Conservation (phyloP, 2,888 invertebrate species). For the Apotomis betuletana region DNA sequence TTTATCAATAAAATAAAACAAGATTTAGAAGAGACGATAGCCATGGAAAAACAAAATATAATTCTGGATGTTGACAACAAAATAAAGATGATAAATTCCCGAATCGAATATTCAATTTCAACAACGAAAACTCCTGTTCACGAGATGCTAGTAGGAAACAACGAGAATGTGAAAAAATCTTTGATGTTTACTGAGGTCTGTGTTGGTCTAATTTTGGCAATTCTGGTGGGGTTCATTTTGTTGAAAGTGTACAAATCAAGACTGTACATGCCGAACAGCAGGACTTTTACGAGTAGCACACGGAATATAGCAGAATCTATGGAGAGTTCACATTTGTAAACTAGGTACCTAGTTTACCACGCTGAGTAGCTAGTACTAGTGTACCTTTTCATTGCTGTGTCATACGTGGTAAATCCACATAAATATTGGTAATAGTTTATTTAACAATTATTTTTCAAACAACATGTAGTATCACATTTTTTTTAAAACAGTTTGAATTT, state of each 20-base stretch:
- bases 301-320: constrained; percentile 46
- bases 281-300: constrained; percentile 43
- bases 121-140: constrained; percentile 25
- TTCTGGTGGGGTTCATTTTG: constrained; percentile 45
- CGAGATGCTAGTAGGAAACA: constrained; percentile 12
- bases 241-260: constrained; percentile 48
- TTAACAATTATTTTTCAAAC: no score
- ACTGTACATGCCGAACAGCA: constrained; percentile 43
- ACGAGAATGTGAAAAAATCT: constrained; percentile 37
- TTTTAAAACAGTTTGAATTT: no score
- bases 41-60: constrained; percentile 49
- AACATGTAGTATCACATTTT: no score
- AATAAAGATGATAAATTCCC: constrained; percentile 43
- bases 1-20: constrained; percentile 49
- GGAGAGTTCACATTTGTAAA: constrained; percentile 48
- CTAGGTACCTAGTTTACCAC: constrained; percentile 46
- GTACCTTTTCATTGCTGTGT: no score
- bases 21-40: constrained; percentile 48
- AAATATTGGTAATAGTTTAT: no score
- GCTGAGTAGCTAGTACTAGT: no score
- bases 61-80: constrained; percentile 48
- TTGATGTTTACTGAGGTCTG: constrained; percentile 51
- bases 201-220: constrained; percentile 47
- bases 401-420: no score
- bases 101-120: constrained; percentile 31